Percentiles rank a stretch among this genome's conserved stretches.
These are phyloP conservation scores for Nothobranchius kuhntae DNA, from an alignment of 2,113 vertebrate species.

Conservation along the genomic window DNA sequence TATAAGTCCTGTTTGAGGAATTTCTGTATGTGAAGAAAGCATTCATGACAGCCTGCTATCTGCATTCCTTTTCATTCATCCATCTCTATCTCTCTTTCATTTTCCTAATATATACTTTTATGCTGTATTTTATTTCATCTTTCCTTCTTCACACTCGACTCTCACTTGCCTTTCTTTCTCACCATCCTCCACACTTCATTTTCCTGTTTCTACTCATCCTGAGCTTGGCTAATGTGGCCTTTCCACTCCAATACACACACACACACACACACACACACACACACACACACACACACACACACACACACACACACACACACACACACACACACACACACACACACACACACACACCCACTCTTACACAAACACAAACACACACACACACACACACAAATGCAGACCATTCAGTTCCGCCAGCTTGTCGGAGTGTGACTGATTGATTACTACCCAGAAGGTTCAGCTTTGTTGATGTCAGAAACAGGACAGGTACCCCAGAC, in stretches of 20 bases:
- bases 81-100: neutral
- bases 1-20: neutral
- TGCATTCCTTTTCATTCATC: conserved; percentile 1
- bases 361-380: conserved; percentile 9
- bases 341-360: conserved; percentile 11
- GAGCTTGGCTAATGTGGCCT: conserved; percentile 45
- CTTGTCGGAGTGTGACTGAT: conserved; percentile 74
- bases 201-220: conserved; percentile 48
- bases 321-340: conserved; percentile 13
- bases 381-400: conserved; percentile 21
- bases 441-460: conserved; percentile 78
- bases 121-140: neutral
- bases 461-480: conserved; percentile 72
- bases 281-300: conserved; percentile 15
- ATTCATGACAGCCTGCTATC: neutral
- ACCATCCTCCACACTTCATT: conserved; percentile 32
- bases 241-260: conserved; percentile 23
- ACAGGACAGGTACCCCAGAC: conserved; percentile 73
- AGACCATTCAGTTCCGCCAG: conserved; percentile 63
- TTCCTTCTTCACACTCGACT: conserved; percentile 2
- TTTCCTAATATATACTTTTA: conserved; percentile 9
- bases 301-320: conserved; percentile 23
- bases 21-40: neutral
- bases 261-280: neutral
- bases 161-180: conserved; percentile 14